Evolutionary conservation across 2,797 vertebrate genomes (phyloP), one percentile per base, ranked within the genome.

Genomic region (Betta splendens): DNA sequence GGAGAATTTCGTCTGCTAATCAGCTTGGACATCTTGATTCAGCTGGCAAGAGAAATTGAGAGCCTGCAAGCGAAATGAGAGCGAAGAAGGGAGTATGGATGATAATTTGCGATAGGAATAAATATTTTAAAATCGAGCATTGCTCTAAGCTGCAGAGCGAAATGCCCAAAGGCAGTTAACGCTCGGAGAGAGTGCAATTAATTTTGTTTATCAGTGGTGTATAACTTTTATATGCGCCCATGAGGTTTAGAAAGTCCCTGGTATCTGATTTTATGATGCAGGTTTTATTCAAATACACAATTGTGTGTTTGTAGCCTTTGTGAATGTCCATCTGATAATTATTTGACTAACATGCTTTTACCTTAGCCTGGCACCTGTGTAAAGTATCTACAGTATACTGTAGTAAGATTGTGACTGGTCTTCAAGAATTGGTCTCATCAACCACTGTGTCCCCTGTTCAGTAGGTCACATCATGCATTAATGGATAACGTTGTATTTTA

Each of bases 131-230:
- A 78, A 79, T 62, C 44, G 80, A 73, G 75, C 57, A 44, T 0
- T 5, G 29, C 32, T 33, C 57, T 49, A 43, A 62, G 68, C 61
- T 69, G 72, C 59, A 51, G 52, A 54, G 59, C 64, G 37, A 70
- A 64, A 74, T 21, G 23, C 64, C 61, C 65, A 58, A 57, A 83
- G 75, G 69, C 83, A 79, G 82, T 82, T 81, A 81, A 85, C 55
- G 75, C 9, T 1, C 23, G 57, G 56, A 76, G 55, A 40, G 70
- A 77, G 67, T 54, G 68, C 68, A 77, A 83, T 89, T 84, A 57
- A 79, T 73, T 80, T 51, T 72, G 73, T 81, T 86, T 84, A 78
- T 83, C 55, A 36, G 58, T 46, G 70, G 85, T 83, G 54, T 79
- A 77, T 56, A 77, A 58, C 64, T 78, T 83, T 84, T 69, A 72